Conservation (phyloP, 2,888 invertebrate genomes). For the Hirtodrosophila trivittata region DNA sequence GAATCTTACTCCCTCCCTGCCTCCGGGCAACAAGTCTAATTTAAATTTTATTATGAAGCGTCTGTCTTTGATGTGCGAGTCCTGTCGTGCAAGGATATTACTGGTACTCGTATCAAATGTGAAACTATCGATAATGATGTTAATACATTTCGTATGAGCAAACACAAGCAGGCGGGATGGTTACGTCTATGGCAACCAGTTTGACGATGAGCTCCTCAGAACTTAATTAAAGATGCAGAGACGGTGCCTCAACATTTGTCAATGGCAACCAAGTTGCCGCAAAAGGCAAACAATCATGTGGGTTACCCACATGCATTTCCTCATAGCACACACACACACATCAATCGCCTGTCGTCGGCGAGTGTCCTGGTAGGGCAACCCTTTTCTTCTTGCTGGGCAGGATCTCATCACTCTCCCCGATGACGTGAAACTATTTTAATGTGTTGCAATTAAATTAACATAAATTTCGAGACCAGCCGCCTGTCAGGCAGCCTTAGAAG, state of each 20-base stretch:
- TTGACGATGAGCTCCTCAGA: constrained; percentile 11
- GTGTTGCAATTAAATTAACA: constrained; percentile 80
- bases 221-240: constrained; percentile 69
- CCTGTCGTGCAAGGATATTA: constrained; percentile 4
- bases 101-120: constrained; percentile 57
- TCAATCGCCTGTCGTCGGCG: constrained; percentile 57
- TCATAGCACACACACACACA: constrained; percentile 7
- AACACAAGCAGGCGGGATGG: constrained; percentile 35
- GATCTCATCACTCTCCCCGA: constrained; percentile 44
- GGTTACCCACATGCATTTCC: constrained; percentile 22
- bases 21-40: constrained; percentile 38
- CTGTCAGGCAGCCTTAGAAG: constrained; percentile 42
- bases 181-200: constrained; percentile 34
- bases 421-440: constrained; percentile 75
- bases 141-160: constrained; percentile 55
- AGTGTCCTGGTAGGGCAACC: constrained; percentile 38
- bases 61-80: constrained; percentile 62
- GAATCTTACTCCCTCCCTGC: constrained; percentile 2
- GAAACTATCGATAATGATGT: constrained; percentile 73
- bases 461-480: constrained; percentile 60
- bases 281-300: constrained; percentile 62
- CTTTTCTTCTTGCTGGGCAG: constrained; percentile 45
- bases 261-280: constrained; percentile 65
- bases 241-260: constrained; percentile 59
- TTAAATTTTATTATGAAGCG: constrained; percentile 46